Evolutionary conservation across 2,113 vertebrate genomes (phyloP), one percentile per base, ranked within the genome.

Genomic region (Tetrao urogallus): DNA sequence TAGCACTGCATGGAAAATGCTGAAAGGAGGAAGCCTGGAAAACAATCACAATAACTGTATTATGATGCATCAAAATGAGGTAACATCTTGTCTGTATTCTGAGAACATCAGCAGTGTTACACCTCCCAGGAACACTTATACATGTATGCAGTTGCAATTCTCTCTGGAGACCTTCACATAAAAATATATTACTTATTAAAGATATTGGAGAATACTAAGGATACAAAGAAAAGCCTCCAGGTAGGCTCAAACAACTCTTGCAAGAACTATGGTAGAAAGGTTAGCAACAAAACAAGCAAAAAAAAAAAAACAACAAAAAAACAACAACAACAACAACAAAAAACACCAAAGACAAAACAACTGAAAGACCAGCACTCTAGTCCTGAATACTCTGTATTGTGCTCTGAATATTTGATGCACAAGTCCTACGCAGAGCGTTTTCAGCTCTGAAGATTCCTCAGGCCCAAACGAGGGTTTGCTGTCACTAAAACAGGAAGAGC

Each of bases 391-490:
- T 50, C 48, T 50, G 48, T 50, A 50, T 50, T 50, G 24, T 50
- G 13, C 48, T 50, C 21, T 24, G 81, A 60, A 8, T 45, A 42
- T 64, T 60, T 60, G 28, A 86, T 86, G 65, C 12, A 43, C 7
- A 10, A 6, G 2, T 36, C 3, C 0, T 22, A 3, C 1, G 1
- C 11, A 8, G 3, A 60, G 24, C 43, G 24, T 89, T 10, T 19
- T 76, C 47, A 92, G 30, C 27, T 58, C 20, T 34, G 32, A 58
- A 36, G 43, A 65, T 27, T 85, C 38, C 34, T 36, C 52, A 56
- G 87, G 47, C 19, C 34, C 52, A 77, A 34, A 75, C 11, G 6
- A 40, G 82, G 57, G 58, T 12, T 22, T 69, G n/a, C 38, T 5
- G 11, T 43, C 28, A 38, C 7, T 56, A 56, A 38, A 63, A 43